phyloP scores from a whole-genome alignment of 1,140 invertebrate species.

The Whitmania pigra region DNA sequence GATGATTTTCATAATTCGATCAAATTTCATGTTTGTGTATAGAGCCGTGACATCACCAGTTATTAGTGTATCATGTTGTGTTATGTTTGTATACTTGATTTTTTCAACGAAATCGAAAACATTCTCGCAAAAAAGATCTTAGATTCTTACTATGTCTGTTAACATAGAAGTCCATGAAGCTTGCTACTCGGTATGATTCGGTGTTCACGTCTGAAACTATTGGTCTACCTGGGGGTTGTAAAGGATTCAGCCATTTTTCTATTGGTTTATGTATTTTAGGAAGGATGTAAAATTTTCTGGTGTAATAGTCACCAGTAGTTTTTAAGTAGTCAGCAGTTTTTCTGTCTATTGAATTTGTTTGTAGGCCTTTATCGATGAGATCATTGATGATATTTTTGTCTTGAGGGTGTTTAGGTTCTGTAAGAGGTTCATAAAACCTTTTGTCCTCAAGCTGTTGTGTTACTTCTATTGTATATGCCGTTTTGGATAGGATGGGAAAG shows the following conservation, averaged over 20 bases:
- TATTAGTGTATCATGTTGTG: not conserved
- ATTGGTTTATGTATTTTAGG: too few relatives aligned
- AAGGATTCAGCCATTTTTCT: too few relatives aligned
- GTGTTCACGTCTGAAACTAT: too few relatives aligned
- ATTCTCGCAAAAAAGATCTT: not conserved
- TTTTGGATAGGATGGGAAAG: not conserved
- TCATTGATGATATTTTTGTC: not conserved
- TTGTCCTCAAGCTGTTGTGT: not conserved
- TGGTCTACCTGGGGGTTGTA: too few relatives aligned
- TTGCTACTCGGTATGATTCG: not conserved
- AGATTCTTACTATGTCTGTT: not conserved
- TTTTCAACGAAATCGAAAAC: conserved; percentile 8
- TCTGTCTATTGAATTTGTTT: not conserved
- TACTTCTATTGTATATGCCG: not conserved
- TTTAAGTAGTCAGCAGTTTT: not conserved
- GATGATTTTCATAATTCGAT: not conserved
- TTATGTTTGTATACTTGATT: not conserved
- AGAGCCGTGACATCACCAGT: not conserved
- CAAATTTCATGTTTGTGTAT: too few relatives aligned
- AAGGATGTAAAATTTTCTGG: conserved; percentile 7
- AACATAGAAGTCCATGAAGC: conserved; percentile 6
- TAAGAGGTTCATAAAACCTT: not conserved
- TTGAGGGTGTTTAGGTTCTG: too few relatives aligned
- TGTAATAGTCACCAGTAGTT: not conserved
- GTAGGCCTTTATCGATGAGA: not conserved